These are phyloP conservation scores for Dorcus hopei DNA, from an alignment of 2,888 invertebrate genomes.

Conservation along the genomic window DNA sequence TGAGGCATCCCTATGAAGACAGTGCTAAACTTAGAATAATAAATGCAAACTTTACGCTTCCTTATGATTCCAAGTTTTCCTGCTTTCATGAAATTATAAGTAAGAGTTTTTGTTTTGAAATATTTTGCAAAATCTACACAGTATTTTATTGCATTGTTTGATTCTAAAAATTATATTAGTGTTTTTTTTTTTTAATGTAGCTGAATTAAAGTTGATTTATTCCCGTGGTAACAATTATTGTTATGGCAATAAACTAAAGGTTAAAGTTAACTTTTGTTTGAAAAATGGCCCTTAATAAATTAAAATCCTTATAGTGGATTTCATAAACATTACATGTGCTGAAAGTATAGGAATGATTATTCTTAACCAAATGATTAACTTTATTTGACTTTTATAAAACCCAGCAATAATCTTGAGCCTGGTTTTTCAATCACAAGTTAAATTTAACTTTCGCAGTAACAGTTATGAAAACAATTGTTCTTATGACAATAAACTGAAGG, in stretches of 20 bases:
- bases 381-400: too few relatives aligned
- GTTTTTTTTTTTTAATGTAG: neutral
- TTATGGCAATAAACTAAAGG: neutral
- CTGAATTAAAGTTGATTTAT: neutral
- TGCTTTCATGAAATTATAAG: conserved; percentile 89
- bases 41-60: conserved; percentile 90
- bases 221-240: too few relatives aligned
- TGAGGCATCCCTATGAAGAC: conserved; percentile 97
- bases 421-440: too few relatives aligned
- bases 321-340: too few relatives aligned
- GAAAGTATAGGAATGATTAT: too few relatives aligned
- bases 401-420: too few relatives aligned
- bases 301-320: too few relatives aligned
- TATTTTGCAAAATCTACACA: neutral
- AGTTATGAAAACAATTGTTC: too few relatives aligned
- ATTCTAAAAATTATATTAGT: conserved; percentile 1
- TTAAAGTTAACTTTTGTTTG: neutral
- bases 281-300: too few relatives aligned
- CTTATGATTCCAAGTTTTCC: conserved; percentile 75
- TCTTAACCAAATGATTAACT: too few relatives aligned
- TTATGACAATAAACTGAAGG: too few relatives aligned
- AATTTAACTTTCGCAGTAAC: too few relatives aligned
- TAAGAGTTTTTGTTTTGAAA: conserved; percentile 50
- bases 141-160: conserved; percentile 2
- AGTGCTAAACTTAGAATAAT: conserved; percentile 91